Evolutionary conservation across 53 echinoderm and acorn worm genomes (phyloP), one percentile per base, ranked within the genome.

Genomic region (Astropecten irregularis): DNA sequence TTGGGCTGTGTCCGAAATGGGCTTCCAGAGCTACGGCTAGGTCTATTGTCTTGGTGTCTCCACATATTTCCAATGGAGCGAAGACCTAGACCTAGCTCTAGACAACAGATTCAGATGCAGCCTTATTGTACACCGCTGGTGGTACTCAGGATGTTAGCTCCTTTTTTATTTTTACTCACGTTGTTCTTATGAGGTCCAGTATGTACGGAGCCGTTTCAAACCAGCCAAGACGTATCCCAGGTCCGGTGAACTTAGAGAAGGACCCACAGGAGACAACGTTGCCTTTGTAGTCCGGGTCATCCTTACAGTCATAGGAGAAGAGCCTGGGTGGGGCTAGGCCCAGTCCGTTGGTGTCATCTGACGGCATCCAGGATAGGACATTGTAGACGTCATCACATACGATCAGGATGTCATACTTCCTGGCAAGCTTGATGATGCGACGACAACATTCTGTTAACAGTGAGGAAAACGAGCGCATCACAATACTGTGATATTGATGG

Each of bases 201-300:
- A 93, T 54, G 22, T 62, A 27, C 1, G 82, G 68, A 3, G 95
- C 86, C 16, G 88, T 87, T 61, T 95, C 95, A 6, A 91, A 74
- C 95, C 95, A 95, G 16, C 95, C 95, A 22, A 93, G 50, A 13
- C 96, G 83, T 22, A 96, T 31, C n/a, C 96, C 96, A 3, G 96
- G 96, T 0, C 91, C 91, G 67, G 90, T 86, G 53, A 93, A 81
- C 89, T 96, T 96, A 28, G 96, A 96, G 36, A 96, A 93, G 27
- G 89, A 87, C 6, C 89, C 84, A 53, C 91, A 91, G 61, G 93
- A 93, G 20, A 97, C 59, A 18, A 97, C 90, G 52, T 97, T 89
- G 11, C 93, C 97, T 20, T 85, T 89, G 86, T 88, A 97, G 61
- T 90, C 93, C 11, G 89, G 70, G 60, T 97, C 97, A 10, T 55